These are phyloP conservation scores for Bicyclus anynana DNA, from an alignment of 1,140 invertebrate genomes.

Conservation along the genomic window DNA sequence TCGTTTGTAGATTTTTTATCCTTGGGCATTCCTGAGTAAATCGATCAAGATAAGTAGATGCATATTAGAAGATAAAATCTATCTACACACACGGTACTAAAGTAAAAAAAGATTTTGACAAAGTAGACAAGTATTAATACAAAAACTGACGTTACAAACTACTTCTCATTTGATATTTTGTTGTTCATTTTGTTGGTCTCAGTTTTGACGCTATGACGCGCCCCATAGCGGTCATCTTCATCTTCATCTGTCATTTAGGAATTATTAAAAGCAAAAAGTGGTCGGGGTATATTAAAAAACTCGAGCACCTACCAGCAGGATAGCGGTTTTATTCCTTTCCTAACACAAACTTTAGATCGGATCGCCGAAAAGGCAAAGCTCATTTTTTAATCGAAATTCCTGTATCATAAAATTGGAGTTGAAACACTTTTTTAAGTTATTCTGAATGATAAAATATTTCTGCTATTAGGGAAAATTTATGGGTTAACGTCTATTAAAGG, in stretches of 20 bases:
- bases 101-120: constrained; percentile 25
- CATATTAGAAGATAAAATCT: not conserved
- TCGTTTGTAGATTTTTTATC: not conserved
- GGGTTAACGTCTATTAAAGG: constrained; percentile 49
- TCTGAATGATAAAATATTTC: constrained; percentile 61
- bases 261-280: constrained; percentile 57
- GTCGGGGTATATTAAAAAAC: constrained; percentile 44
- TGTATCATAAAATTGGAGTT: constrained; percentile 60
- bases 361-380: constrained; percentile 58
- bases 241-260: constrained; percentile 68
- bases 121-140: constrained; percentile 21
- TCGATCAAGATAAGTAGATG: not conserved
- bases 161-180: constrained; percentile 20
- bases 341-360: constrained; percentile 68
- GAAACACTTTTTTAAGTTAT: constrained; percentile 53
- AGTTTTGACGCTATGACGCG: constrained; percentile 42
- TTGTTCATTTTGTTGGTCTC: constrained; percentile 22
- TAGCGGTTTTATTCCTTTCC: constrained; percentile 60
- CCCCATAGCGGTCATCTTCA: constrained; percentile 49
- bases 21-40: not conserved
- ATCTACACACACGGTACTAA: constrained; percentile 8
- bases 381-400: constrained; percentile 54
- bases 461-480: constrained; percentile 70
- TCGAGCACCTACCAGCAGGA: constrained; percentile 55
- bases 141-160: constrained; percentile 28